Evolutionary conservation across 2,797 vertebrate genomes (phyloP).

Genomic region (Somateria mollissima): DNA sequence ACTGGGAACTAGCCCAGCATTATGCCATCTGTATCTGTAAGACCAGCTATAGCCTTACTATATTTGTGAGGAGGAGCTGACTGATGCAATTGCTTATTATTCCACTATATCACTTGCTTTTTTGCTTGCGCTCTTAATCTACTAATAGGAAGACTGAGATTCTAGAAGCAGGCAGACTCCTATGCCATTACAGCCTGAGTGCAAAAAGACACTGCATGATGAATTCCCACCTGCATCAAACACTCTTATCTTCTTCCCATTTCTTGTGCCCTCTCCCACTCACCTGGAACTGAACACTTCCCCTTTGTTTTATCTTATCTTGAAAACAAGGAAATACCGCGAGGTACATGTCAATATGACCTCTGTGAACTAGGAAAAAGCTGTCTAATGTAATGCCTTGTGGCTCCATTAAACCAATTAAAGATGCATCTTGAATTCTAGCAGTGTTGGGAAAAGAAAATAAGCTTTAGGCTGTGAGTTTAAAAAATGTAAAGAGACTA

Average conservation of each 20-base stretch:
- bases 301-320: slow-evolving; percentile 92
- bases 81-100: not conserved
- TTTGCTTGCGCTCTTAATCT: not conserved
- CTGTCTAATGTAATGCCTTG: slow-evolving; percentile 64
- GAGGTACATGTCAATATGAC: slow-evolving; percentile 96
- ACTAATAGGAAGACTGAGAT: not conserved
- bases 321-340: slow-evolving; percentile 94
- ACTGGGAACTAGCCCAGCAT: not conserved
- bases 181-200: slow-evolving; percentile 17
- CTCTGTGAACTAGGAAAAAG: slow-evolving; percentile 79
- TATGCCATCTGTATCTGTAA: not conserved
- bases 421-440: slow-evolving; percentile 64
- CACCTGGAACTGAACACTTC: slow-evolving; percentile 98
- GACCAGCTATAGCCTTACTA: not conserved
- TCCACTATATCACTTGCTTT: not conserved
- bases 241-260: slow-evolving; percentile 83
- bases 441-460: slow-evolving; percentile 56
- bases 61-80: not conserved
- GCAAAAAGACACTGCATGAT: slow-evolving; percentile 35
- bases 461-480: slow-evolving; percentile 52
- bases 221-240: slow-evolving; percentile 78
- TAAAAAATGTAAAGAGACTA: not conserved
- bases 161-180: not conserved
- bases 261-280: slow-evolving; percentile 87
- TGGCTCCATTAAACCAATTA: slow-evolving; percentile 74